Percentiles rank a stretch among this genome's conserved stretches.
Evolutionary conservation across 2,797 vertebrate genomes (phyloP).

Genomic region (Molossus alvarezi): DNA sequence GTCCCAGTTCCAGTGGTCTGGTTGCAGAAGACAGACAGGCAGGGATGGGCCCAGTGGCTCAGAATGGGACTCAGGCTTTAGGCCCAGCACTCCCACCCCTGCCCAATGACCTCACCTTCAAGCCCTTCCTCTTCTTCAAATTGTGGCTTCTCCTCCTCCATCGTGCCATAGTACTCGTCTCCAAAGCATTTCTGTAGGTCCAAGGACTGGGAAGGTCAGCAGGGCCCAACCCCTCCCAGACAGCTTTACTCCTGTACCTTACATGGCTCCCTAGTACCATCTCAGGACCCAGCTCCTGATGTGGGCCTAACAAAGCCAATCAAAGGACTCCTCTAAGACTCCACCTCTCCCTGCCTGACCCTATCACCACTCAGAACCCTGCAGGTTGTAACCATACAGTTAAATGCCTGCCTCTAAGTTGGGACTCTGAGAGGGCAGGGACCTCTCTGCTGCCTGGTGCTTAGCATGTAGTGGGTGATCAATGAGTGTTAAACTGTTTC

Average conservation of each 20-base stretch:
- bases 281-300: neutral
- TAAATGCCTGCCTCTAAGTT: neutral
- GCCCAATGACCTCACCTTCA: conserved; percentile 89
- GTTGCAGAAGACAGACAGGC: neutral
- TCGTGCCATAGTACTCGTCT: conserved; percentile 92
- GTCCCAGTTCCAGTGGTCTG: conserved; percentile 97
- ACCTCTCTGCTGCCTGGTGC: neutral
- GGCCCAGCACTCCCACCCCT: neutral
- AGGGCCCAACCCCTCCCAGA: rapidly evolving
- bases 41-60: neutral
- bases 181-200: conserved; percentile 93
- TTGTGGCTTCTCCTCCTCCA: conserved; percentile 94
- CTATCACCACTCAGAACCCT: neutral
- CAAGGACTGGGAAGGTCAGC: neutral
- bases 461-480: neutral
- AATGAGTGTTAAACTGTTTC: neutral
- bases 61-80: rapidly evolving
- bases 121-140: conserved; percentile 93
- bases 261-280: neutral
- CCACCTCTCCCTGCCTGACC: neutral
- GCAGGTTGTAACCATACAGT: neutral
- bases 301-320: too few species aligned
- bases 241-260: neutral
- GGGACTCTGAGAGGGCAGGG: neutral
- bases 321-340: neutral